A percentile compares a stretch with the other conserved stretches of the same genome.
phyloP scores from a whole-genome alignment of 1,140 invertebrate genomes.

The Coenobita brevimanus region DNA sequence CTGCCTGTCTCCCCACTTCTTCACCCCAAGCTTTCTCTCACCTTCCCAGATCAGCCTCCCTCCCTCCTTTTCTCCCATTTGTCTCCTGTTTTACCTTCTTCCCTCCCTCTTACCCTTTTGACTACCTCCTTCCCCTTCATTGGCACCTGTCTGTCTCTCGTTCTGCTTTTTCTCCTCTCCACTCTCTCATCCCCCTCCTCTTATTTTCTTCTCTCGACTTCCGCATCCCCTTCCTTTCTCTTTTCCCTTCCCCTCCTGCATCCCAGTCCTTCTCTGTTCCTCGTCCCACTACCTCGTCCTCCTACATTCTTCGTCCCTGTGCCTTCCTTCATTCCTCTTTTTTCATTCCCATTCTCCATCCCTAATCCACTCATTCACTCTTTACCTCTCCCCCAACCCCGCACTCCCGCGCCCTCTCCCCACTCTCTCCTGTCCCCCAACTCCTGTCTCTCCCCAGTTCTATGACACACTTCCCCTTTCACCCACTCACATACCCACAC shows the following conservation, averaged over 20 bases:
- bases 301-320: no score
- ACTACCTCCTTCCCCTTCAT: neutral
- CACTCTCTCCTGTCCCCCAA: no score
- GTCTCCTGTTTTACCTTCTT: neutral
- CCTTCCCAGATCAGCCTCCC: neutral
- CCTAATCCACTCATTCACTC: slow-evolving; percentile 7
- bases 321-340: neutral
- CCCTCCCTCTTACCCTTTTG: neutral
- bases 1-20: neutral
- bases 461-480: slow-evolving; percentile 8
- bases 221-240: no score
- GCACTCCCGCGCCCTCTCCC: slow-evolving; percentile 1
- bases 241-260: neutral
- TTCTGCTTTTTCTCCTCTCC: no score
- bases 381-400: neutral
- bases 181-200: neutral
- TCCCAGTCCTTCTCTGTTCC: no score
- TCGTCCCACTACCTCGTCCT: neutral
- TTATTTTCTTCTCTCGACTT: no score
- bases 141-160: no score
- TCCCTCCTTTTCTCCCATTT: neutral
- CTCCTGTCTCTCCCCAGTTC: slow-evolving; percentile 5
- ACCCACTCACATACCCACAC: neutral
- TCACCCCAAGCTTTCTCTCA: no score
- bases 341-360: neutral